Base-by-base conservation (phyloP, 37 sponge, comb jelly and placozoan genomes). In the Tethya wilhelma region DNA sequence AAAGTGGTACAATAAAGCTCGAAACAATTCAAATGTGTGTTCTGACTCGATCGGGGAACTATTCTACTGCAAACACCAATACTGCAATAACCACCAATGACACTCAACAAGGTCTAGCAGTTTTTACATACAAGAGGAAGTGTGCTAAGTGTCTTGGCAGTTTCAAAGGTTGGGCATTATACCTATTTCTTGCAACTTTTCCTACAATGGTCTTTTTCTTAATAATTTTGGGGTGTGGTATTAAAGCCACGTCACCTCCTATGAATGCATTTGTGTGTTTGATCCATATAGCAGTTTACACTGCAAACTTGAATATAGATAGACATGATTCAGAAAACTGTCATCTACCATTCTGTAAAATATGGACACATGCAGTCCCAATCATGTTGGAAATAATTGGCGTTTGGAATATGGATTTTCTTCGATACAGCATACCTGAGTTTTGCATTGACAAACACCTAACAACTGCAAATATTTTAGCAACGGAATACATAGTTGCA, bases 381-480 rank as follows among this genome's bases (percentile, higher is more conserved):
- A n/a, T n/a, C n/a, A n/a, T n/a, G n/a, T n/a, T n/a, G n/a, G n/a
- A n/a, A n/a, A n/a, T n/a, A n/a, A n/a, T n/a, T n/a, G 69, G 84
- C 45, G 28, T 84, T 19, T 66, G 66, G 74, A 83, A 83, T 44
- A 38, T 89, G 33, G 60, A 89, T n/a, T 89, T 89, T 40, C 73
- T 89, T 32, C 56, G 72, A 31, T 59, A 58, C 59, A 17, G 79
- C 19, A 17, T 68, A 8, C 68, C 44, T 36, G 39, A 59, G 0
- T 89, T 79, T 62, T 84, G 79, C 55, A 42, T 89, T 11, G 36
- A 23, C 25, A 39, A 55, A 4, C 32, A 41, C 4, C 12, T 79
- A 4, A 44, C 44, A 12, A 73, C 79, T 7, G 29, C 84, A 26
- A 26, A 43, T 22, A 20, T 67, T 1, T 29, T 77, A 37, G 20